Evolutionary conservation across 1,140 invertebrate species (phyloP).

Genomic region (Zaprionus ornatus): DNA sequence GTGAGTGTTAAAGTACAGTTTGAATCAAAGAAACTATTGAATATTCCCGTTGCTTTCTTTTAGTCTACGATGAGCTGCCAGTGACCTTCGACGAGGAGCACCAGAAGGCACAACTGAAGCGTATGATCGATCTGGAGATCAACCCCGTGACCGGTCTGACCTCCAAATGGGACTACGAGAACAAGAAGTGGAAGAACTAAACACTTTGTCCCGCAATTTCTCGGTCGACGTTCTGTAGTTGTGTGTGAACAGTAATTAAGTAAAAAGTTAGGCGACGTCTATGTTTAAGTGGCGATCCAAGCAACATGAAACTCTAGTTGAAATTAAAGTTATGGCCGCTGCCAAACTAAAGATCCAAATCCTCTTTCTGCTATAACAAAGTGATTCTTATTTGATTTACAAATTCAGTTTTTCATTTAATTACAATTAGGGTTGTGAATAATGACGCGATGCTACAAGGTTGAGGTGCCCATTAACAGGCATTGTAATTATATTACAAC

Average conservation of each 20-base stretch:
- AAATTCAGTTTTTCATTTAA: not conserved
- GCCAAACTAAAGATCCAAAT: conserved; percentile 47
- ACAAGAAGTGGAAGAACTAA: conserved; percentile 88
- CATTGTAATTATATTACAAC: conserved; percentile 4
- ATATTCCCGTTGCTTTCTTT: not conserved
- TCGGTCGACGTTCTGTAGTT: conserved; percentile 62
- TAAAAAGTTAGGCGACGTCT: conserved; percentile 61
- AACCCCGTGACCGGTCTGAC: conserved; percentile 91
- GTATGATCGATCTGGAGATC: conserved; percentile 91
- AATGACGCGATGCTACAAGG: not conserved
- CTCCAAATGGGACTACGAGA: conserved; percentile 89
- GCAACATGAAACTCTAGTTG: conserved; percentile 56
- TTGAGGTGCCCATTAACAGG: conserved; percentile 2
- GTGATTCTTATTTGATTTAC: not conserved
- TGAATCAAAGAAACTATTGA: not conserved
- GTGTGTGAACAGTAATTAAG: conserved; percentile 72
- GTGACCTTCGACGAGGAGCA: conserved; percentile 89
- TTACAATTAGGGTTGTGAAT: not conserved
- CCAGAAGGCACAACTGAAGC: conserved; percentile 90
- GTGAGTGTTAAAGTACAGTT: conserved; percentile 85
- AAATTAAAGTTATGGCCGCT: conserved; percentile 72
- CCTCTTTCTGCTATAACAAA: not conserved
- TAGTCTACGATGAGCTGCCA: conserved; percentile 91
- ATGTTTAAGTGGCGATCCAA: conserved; percentile 66
- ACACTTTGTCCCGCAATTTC: conserved; percentile 29